Conservation (phyloP, 1,140 invertebrate genomes). For the Reticulitermes speratus region DNA sequence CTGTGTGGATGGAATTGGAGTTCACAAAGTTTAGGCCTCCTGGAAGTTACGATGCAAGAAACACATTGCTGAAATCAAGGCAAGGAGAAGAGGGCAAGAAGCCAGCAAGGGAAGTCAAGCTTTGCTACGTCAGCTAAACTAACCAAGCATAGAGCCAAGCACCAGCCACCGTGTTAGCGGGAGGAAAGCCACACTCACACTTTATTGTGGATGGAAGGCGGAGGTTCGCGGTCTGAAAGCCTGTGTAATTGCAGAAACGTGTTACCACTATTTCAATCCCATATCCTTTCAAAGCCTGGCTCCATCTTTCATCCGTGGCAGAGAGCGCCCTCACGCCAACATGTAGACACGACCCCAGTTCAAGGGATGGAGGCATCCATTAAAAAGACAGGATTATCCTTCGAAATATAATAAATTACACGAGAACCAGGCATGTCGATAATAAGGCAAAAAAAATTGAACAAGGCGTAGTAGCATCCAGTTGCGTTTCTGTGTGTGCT, state of each 20-base stretch:
- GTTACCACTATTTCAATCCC: background rate
- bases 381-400: constrained; percentile 19
- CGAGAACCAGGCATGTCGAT: background rate
- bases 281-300: background rate
- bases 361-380: background rate
- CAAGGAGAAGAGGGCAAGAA: background rate
- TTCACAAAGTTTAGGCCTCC: background rate
- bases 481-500: too few relatives aligned
- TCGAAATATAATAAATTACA: constrained; percentile 17
- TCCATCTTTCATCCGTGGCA: constrained; percentile 9
- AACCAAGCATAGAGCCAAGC: background rate
- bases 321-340: background rate
- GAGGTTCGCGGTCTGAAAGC: background rate
- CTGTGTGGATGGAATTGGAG: background rate
- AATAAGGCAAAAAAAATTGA: background rate
- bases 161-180: background rate
- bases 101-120: background rate
- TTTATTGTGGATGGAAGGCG: background rate
- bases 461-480: too few relatives aligned
- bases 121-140: background rate
- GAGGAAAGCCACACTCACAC: background rate
- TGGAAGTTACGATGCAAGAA: background rate
- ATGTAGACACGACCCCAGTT: background rate
- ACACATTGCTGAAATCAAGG: background rate
- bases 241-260: constrained; percentile 11